Conservation (phyloP, 2,113 vertebrate species). For the Eudyptes chrysolophus region DNA sequence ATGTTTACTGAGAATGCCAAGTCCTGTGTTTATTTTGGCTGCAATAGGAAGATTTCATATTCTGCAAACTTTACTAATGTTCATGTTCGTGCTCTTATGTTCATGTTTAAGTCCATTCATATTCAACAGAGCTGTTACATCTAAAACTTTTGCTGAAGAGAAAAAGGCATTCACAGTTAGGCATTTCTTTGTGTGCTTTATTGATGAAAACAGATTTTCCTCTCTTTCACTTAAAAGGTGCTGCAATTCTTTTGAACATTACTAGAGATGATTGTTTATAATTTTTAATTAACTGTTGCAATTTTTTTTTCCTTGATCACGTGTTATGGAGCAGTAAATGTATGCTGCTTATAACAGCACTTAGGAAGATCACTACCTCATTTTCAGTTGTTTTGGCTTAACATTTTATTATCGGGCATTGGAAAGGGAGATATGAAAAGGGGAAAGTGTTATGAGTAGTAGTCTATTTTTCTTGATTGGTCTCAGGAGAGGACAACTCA, state of each 20-base stretch:
- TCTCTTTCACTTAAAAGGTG: not conserved
- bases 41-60: not conserved
- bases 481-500: slow-evolving; percentile 60
- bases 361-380: not conserved
- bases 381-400: slow-evolving; percentile 50
- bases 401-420: slow-evolving; percentile 10
- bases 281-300: not conserved
- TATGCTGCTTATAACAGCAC: not conserved
- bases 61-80: not conserved
- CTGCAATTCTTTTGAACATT: not conserved
- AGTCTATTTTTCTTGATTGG: slow-evolving; percentile 61
- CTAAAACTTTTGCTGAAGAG: not conserved
- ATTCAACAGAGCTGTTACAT: not conserved
- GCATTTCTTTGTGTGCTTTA: not conserved
- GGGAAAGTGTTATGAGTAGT: not conserved
- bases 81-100: not conserved
- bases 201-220: not conserved
- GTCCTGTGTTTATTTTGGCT: not conserved
- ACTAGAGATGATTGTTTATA: not conserved
- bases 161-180: not conserved
- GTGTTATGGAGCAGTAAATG: not conserved
- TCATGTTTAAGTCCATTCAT: not conserved
- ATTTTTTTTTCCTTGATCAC: not conserved
- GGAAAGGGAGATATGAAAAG: slow-evolving; percentile 14
- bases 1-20: not conserved